Evolutionary conservation across 2,113 vertebrate genomes (phyloP).

Genomic region (Pagrus major): DNA sequence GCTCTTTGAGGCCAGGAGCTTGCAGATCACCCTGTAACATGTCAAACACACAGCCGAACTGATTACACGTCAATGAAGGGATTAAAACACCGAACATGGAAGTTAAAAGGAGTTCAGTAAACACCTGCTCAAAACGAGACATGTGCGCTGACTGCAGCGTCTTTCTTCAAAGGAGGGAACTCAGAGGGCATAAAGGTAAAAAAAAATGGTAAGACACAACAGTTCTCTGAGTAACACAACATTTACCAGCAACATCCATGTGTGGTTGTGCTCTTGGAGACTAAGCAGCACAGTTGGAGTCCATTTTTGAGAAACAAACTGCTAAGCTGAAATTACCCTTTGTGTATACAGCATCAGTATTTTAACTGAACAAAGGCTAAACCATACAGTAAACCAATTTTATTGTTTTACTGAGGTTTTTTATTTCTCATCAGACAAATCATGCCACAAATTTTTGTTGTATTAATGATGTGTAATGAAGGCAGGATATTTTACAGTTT

Average conservation of each 20-base stretch:
- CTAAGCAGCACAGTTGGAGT: slow-evolving; percentile 19
- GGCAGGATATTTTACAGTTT: too few relatives aligned
- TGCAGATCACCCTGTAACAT: slow-evolving; percentile 94
- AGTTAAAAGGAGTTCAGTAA: not conserved
- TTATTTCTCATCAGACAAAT: not conserved
- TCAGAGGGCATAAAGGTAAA: slow-evolving; percentile 21
- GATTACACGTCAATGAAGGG: not conserved
- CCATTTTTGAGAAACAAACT: slow-evolving; percentile 13
- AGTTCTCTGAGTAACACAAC: slow-evolving; percentile 29
- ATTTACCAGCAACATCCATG: slow-evolving; percentile 49
- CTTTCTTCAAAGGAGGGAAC: slow-evolving; percentile 33
- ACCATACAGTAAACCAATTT: not conserved
- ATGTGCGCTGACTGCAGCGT: slow-evolving; percentile 22
- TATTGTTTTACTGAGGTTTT: not conserved
- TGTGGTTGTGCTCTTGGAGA: slow-evolving; percentile 20
- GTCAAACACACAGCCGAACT: slow-evolving; percentile 27
- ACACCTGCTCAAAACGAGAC: slow-evolving; percentile 33
- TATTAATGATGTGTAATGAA: too few relatives aligned
- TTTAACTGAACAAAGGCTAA: not conserved
- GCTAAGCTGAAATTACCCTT: slow-evolving; percentile 6
- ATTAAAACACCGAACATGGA: not conserved
- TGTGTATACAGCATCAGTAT: not conserved
- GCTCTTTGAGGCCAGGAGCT: slow-evolving; percentile 97
- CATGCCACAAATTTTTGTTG: too few relatives aligned
- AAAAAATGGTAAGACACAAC: not conserved